Percentiles rank a stretch among this genome's conserved stretches.
phyloP scores from a whole-genome alignment of 2,797 vertebrate genomes.

The Melanitta fusca region DNA sequence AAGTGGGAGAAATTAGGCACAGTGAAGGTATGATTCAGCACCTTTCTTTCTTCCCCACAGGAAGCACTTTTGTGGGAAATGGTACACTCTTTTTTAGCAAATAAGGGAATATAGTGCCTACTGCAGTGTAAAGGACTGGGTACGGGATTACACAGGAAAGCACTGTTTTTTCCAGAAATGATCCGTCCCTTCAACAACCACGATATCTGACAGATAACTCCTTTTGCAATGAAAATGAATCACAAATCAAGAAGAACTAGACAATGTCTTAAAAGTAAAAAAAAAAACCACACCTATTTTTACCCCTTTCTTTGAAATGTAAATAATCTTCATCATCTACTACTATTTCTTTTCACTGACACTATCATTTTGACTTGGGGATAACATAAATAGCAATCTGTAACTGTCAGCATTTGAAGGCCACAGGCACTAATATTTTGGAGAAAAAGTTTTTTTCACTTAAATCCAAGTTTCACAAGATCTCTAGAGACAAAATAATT shows the following conservation, averaged over 20 bases:
- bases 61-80: not conserved
- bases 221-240: not conserved
- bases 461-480: not conserved
- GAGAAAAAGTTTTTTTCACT: not conserved
- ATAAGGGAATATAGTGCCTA: not conserved
- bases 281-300: fast-evolving
- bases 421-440: not conserved
- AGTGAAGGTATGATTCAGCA: not conserved
- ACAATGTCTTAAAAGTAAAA: not conserved
- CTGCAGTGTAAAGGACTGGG: not conserved
- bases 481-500: not conserved
- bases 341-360: not conserved
- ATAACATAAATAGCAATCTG: not conserved
- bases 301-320: not conserved
- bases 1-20: not conserved
- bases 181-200: not conserved
- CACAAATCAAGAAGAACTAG: not conserved
- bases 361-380: not conserved
- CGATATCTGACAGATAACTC: not conserved
- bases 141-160: not conserved
- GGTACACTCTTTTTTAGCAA: not conserved
- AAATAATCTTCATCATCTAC: not conserved
- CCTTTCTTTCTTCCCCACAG: not conserved
- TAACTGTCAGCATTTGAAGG: not conserved
- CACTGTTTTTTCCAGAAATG: not conserved